Conservation (phyloP, 64 coral and sea anemone species). For the Exaiptasia diaphana region DNA sequence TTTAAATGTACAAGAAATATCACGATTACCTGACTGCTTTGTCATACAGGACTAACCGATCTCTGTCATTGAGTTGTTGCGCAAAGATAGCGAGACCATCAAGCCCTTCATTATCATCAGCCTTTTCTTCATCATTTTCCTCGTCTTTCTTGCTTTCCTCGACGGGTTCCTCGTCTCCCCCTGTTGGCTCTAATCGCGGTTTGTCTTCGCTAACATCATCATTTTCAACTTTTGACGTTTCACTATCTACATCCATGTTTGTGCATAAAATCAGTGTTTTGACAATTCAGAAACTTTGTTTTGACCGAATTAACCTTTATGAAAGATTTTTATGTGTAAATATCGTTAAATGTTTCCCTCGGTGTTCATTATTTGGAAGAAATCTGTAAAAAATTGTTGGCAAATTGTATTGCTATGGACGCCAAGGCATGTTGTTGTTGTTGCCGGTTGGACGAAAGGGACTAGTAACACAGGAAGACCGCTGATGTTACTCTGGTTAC, state of each 20-base stretch:
- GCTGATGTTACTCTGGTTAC: too few relatives aligned
- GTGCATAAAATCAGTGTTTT: too few relatives aligned
- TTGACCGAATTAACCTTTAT: too few relatives aligned
- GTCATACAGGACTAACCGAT: neutral
- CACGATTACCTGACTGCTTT: slow-evolving; percentile 11
- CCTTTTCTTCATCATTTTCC: neutral
- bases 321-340: too few relatives aligned
- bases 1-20: too few relatives aligned
- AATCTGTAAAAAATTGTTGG: too few relatives aligned
- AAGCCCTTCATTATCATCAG: too few relatives aligned
- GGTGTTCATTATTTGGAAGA: too few relatives aligned
- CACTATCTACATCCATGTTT: neutral
- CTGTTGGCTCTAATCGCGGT: neutral
- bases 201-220: neutral
- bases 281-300: too few relatives aligned
- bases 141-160: neutral
- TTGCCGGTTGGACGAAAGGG: neutral
- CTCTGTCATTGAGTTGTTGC: neutral
- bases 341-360: too few relatives aligned
- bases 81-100: too few relatives aligned
- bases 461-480: neutral
- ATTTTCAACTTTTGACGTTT: neutral
- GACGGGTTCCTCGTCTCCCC: neutral
- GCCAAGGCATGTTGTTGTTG: neutral
- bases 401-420: slow-evolving; percentile 1